Percentiles rank a stretch among this genome's conserved stretches.
phyloP scores from a whole-genome alignment of 1,140 invertebrate genomes.

The Saxidomus purpurata region DNA sequence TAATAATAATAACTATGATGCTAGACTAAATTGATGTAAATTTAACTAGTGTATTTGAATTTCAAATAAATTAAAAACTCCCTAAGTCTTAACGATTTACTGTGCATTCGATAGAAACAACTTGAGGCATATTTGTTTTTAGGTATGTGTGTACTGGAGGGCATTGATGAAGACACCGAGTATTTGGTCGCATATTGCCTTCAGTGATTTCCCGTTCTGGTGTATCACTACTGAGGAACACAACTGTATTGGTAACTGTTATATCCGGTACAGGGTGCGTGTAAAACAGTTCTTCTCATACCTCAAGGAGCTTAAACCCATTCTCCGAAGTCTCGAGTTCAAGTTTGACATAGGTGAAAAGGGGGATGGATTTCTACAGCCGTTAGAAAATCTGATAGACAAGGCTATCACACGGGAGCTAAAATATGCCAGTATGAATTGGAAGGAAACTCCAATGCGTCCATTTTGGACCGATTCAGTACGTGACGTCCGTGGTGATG shows the following conservation, averaged over 20 bases:
- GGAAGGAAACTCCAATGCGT: slow-evolving; percentile 83
- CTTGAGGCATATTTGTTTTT: slow-evolving; percentile 23
- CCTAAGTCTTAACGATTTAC: too few species aligned
- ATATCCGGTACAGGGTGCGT: slow-evolving; percentile 75
- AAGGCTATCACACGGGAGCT: slow-evolving; percentile 71
- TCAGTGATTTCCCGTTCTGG: slow-evolving; percentile 79
- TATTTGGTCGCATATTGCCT: slow-evolving; percentile 80
- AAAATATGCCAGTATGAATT: slow-evolving; percentile 81
- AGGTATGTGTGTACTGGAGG: slow-evolving; percentile 81
- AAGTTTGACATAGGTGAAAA: slow-evolving; percentile 83
- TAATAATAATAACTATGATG: too few species aligned
- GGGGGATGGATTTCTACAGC: slow-evolving; percentile 77
- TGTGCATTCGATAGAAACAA: too few species aligned
- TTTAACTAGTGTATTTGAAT: too few species aligned
- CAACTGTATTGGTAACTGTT: slow-evolving; percentile 73
- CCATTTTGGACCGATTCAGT: slow-evolving; percentile 79
- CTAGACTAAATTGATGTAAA: too few species aligned
- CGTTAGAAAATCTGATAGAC: slow-evolving; percentile 76
- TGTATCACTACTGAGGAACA: slow-evolving; percentile 76
- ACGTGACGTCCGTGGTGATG: slow-evolving; percentile 66
- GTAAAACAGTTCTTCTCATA: slow-evolving; percentile 76
- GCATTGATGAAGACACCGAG: slow-evolving; percentile 74
- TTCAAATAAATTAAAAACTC: too few species aligned
- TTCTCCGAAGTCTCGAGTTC: slow-evolving; percentile 81
- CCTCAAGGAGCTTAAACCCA: slow-evolving; percentile 76